Conservation (phyloP, 2,113 vertebrate species). For the Pachycephala philippinensis region DNA sequence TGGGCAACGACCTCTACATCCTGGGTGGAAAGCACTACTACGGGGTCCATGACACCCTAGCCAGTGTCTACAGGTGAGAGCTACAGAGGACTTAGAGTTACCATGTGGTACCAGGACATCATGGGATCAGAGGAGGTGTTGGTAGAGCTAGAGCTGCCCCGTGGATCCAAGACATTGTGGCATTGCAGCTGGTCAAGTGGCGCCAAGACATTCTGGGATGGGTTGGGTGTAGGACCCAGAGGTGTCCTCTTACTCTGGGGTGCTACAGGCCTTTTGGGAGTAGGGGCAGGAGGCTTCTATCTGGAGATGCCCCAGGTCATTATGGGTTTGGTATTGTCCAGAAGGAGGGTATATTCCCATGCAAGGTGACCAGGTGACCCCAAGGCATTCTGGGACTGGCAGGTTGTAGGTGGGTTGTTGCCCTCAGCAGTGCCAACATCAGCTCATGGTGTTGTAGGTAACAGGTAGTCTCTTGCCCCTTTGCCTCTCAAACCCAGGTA, state of each 20-base stretch:
- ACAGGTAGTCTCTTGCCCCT: neutral
- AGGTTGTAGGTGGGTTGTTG: neutral
- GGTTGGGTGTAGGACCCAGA: neutral
- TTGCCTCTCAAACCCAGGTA: constrained; percentile 61
- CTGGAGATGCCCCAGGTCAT: neutral
- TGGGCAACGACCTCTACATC: constrained; percentile 76
- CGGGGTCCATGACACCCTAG: constrained; percentile 75
- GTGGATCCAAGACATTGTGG: neutral
- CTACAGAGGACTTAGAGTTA: neutral
- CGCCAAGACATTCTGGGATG: neutral
- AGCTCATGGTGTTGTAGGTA: neutral
- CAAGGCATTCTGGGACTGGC: neutral
- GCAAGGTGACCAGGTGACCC: neutral
- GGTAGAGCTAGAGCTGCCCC: neutral
- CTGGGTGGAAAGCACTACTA: constrained; percentile 89
- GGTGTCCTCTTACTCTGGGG: neutral
- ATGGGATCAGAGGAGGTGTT: neutral
- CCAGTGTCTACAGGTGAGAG: constrained; percentile 85
- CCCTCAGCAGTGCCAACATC: neutral
- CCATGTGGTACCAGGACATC: neutral
- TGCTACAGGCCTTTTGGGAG: neutral
- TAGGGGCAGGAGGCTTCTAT: neutral
- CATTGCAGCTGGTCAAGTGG: neutral
- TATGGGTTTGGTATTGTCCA: neutral
- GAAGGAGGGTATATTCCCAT: neutral